Base-by-base conservation (phyloP, 2,888 invertebrate genomes). In the Meandrusa payeni region DNA sequence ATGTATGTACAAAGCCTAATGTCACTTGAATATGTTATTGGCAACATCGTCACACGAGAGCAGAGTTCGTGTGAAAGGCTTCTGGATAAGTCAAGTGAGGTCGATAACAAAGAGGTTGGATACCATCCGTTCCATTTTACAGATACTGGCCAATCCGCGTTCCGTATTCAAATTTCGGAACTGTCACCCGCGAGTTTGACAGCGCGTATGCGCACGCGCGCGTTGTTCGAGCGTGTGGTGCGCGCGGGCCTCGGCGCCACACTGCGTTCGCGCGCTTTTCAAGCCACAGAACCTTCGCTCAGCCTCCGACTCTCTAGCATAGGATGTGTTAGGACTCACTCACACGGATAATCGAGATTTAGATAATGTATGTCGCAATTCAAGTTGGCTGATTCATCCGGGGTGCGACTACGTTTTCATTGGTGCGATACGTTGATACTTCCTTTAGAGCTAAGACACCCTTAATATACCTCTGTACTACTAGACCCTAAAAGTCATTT, bases 231-330 rank as follows among this genome's bases (percentile, higher is more conserved):
- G 76, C 85, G 85, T 86, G 86, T 80, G 69, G 47, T 74, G 83
- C 83, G 85, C 83, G 64, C 86, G 82, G 67, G 73, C 75, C 71
- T 74, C 82, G 73, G 78, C 82, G 76, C 80, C 69, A 75, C 76
- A 87, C 86, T 87, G 86, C 77, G 77, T 86, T 85, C 83, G 83
- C 86, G 86, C 85, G 85, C 86, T 85, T 85, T 87, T 83, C 76
- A 66, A 73, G 74, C 76, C 71, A 71, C 64, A 66, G 76, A 79
- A 77, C 83, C 80, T 79, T 74, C 77, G 65, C 69, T 68, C 69
- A 77, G 76, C 78, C 78, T 80, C 73, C 68, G 56, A 55, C 61
- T 61, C 66, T 67, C 61, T 56, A 56, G 67, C 63, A 69, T 68
- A 66, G 61, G 69, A 76, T 72, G 69, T 72, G 68, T 76, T 73